These are phyloP conservation scores for Synergus umbraculus DNA, from an alignment of 2,888 invertebrate genomes.

Conservation along the genomic window DNA sequence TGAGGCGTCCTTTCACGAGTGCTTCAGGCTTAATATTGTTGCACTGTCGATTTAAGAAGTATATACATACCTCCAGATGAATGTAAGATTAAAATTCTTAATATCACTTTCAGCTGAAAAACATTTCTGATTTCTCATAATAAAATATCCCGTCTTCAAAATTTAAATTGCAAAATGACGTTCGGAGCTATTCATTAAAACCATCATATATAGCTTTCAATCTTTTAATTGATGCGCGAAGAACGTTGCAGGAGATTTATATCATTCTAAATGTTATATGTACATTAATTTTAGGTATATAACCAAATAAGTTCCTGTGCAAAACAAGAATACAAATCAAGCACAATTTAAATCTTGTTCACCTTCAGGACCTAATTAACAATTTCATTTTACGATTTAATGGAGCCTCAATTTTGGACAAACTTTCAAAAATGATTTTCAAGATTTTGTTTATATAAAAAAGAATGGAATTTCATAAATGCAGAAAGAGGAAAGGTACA, in stretches of 20 bases:
- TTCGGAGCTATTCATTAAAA: constrained; percentile 1
- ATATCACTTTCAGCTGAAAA: background rate
- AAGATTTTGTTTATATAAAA: background rate
- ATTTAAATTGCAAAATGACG: constrained; percentile 2
- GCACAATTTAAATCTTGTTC: constrained; percentile 47
- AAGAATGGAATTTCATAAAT: background rate
- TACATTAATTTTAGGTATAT: background rate
- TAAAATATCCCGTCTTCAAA: background rate
- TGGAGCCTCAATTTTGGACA: background rate
- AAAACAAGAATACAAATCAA: background rate
- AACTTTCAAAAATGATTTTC: background rate
- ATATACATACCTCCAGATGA: constrained; percentile 44
- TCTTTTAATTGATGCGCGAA: background rate
- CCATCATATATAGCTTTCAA: constrained; percentile 15
- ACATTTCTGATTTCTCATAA: background rate
- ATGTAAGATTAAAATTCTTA: constrained; percentile 33
- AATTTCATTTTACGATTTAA: background rate
- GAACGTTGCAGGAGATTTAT: background rate
- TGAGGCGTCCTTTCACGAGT: constrained; percentile 56
- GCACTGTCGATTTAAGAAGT: constrained; percentile 44
- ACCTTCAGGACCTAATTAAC: constrained; percentile 42
- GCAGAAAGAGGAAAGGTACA: background rate
- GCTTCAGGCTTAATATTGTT: constrained; percentile 43
- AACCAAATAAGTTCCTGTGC: background rate
- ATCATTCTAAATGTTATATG: background rate